Conservation (phyloP, 2,797 vertebrate genomes). For the Channa striata region DNA sequence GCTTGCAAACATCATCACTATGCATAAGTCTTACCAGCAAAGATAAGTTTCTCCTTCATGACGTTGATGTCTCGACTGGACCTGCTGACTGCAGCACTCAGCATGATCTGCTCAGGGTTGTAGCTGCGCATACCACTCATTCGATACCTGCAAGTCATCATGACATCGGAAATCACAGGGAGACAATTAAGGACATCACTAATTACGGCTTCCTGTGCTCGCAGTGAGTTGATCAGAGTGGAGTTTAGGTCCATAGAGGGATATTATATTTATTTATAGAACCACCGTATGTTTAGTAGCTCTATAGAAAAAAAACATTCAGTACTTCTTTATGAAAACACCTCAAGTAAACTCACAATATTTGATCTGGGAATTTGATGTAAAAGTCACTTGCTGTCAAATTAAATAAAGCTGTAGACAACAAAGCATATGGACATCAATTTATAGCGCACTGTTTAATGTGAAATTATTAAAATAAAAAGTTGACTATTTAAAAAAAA, state of each 20-base stretch:
- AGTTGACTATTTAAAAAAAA: too few relatives aligned
- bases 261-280: not conserved
- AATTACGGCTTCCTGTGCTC: slow-evolving; percentile 38
- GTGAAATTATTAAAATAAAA: too few relatives aligned
- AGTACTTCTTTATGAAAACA: too few relatives aligned
- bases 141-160: slow-evolving; percentile 88
- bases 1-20: not conserved
- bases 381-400: too few relatives aligned
- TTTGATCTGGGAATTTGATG: too few relatives aligned
- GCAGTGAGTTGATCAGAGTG: not conserved
- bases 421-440: too few relatives aligned
- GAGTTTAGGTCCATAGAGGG: not conserved
- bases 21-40: slow-evolving; percentile 87
- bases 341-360: too few relatives aligned
- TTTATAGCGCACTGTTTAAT: too few relatives aligned
- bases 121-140: slow-evolving; percentile 93
- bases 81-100: slow-evolving; percentile 91
- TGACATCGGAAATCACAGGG: slow-evolving; percentile 23
- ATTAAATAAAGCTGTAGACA: too few relatives aligned
- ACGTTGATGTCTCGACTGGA: slow-evolving; percentile 94
- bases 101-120: slow-evolving; percentile 99
- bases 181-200: not conserved
- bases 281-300: too few relatives aligned
- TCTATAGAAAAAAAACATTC: too few relatives aligned
- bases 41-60: slow-evolving; percentile 99